A percentile compares a stretch with the other conserved stretches of the same genome.
phyloP scores from a whole-genome alignment of 2,888 invertebrate species.

The Nesidiocoris tenuis region DNA sequence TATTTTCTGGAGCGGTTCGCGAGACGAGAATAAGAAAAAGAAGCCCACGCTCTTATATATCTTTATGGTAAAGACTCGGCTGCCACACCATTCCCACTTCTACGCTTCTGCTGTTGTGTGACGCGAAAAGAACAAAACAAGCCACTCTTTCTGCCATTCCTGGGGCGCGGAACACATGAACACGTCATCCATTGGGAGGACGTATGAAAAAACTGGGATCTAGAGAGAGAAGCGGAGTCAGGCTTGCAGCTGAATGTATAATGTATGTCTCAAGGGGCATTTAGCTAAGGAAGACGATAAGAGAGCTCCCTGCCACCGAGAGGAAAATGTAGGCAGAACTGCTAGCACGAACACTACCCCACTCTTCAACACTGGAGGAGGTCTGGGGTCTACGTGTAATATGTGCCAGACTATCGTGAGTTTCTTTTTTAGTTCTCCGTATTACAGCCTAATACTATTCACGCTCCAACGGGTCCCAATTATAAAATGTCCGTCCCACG shows the following conservation, averaged over 20 bases:
- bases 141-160: neutral
- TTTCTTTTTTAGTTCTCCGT: slow-evolving; percentile 14
- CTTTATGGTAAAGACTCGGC: slow-evolving; percentile 17
- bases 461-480: slow-evolving; percentile 35
- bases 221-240: neutral
- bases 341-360: neutral
- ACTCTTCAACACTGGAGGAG: too few relatives aligned
- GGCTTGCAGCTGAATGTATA: slow-evolving; percentile 40
- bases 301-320: slow-evolving; percentile 8
- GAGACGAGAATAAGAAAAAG: too few relatives aligned
- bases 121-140: slow-evolving; percentile 6
- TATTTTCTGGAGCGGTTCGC: too few relatives aligned
- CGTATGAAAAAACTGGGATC: neutral
- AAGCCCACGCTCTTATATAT: too few relatives aligned
- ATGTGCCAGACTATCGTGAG: slow-evolving; percentile 1
- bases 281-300: slow-evolving; percentile 29
- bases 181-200: neutral
- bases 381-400: neutral
- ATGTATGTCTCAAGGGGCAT: slow-evolving; percentile 42
- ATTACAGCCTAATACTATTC: slow-evolving; percentile 35
- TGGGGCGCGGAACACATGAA: too few relatives aligned
- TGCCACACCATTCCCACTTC: neutral
- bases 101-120: neutral
- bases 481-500: slow-evolving; percentile 37
- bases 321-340: neutral